Conservation (phyloP, 2,888 invertebrate genomes). For the Metacarcinus magister region DNA sequence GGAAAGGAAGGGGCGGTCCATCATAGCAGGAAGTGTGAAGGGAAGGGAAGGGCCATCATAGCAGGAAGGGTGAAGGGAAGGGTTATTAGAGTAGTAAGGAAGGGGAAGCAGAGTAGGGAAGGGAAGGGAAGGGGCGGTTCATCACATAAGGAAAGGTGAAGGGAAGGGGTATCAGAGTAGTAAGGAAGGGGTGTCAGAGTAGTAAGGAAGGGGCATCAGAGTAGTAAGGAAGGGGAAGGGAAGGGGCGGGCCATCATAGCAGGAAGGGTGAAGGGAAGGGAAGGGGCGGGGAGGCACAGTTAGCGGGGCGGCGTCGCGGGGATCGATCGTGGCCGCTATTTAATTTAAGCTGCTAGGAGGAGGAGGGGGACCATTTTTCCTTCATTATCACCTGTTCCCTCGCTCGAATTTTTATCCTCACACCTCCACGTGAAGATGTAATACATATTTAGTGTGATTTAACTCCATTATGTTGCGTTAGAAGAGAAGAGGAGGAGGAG, state of each 20-base stretch:
- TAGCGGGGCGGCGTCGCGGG: constrained; percentile 60
- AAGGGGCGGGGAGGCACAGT: constrained; percentile 53
- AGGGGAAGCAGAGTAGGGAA: not conserved
- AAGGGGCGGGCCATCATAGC: not conserved
- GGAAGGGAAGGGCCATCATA: not conserved
- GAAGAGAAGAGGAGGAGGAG: not conserved
- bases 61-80: no score
- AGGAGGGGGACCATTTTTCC: constrained; percentile 75
- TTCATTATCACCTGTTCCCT: constrained; percentile 69
- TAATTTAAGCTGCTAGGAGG: constrained; percentile 60
- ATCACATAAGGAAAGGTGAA: not conserved
- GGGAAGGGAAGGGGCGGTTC: not conserved
- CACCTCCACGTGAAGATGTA: constrained; percentile 57
- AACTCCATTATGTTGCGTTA: constrained; percentile 70
- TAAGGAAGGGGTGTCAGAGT: no score
- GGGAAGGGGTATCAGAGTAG: no score
- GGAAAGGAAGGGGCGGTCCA: no score
- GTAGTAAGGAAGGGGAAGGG: not conserved
- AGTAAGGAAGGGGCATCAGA: not conserved
- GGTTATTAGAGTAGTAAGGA: no score
- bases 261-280: not conserved
- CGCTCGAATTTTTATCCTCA: constrained; percentile 33
- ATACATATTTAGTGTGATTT: constrained; percentile 62
- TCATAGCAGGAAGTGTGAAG: not conserved
- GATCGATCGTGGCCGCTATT: constrained; percentile 77